Base-by-base conservation (phyloP, 2,888 invertebrate species). In the Xestia ashworthii region DNA sequence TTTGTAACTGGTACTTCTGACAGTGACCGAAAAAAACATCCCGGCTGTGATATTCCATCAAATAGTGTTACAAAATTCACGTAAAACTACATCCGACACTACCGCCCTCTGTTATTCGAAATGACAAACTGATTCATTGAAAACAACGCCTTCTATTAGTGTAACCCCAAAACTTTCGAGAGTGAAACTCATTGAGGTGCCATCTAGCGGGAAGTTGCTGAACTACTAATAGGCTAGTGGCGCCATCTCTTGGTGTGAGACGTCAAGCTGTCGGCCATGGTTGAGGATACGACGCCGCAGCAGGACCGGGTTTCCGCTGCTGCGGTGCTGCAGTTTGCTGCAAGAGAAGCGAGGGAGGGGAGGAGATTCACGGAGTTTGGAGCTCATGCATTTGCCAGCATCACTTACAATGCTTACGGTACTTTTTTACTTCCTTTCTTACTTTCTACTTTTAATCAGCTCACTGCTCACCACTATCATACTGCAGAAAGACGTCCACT, bases 321-420 rank as follows among this genome's bases (percentile, higher is more conserved):
- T 8, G 96, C 96, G 0, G 95, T 96, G 9, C 89, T 96, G 4
- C 95, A 96, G 84, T 94, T 94, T 69, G 96, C 96, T 16, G 96
- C 96, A 1, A 91, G 95, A 71, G 96, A 96, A 85, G 95, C 96
- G 41, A 87, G 96, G 50, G 96, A 96, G 80, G 96, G 96, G 0
- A 84, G 96, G 8, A 89, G 96, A 44, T 92, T 94, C 58, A 91
- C 95, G 0, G 96, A 96, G 81, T 96, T 96, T 55, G 95, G 95
- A 0, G 96, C 96, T 0, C 96, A 96, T 53, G 96, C 96, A 3
- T 95, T 95, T 82, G 95, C 96, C 0, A 95, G 94, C 92, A 93
- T 96, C 88, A 94, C 94, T 14, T 96, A 95, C 71, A 96, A 95
- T 89, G 90, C 93, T 78, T 95, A 95, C 82, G 96, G 96, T 96